Conservation (phyloP, 2,888 invertebrate species). For the Macrosoma leucophasiata region DNA sequence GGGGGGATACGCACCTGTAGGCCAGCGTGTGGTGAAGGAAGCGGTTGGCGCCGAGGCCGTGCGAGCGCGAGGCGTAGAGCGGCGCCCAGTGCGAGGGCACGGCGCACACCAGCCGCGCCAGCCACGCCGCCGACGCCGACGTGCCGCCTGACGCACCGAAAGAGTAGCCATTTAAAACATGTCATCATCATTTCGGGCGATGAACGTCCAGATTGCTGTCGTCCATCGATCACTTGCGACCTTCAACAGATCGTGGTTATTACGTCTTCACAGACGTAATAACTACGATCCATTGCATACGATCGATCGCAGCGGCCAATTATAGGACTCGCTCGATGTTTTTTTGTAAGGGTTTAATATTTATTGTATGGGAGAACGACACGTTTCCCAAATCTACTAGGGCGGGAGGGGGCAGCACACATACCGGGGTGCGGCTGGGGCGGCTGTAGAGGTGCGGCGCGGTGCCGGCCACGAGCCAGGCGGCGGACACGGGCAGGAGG, state of each 20-base stretch:
- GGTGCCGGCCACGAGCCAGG: constrained; percentile 82
- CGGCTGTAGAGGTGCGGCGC: constrained; percentile 76
- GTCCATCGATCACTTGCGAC: too few relatives aligned
- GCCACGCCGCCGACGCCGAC: constrained; percentile 74
- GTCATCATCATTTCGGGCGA: too few relatives aligned
- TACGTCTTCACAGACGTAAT: too few relatives aligned
- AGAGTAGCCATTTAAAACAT: too few relatives aligned
- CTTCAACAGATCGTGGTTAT: too few relatives aligned
- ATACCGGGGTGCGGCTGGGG: constrained; percentile 47
- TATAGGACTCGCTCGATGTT: too few relatives aligned
- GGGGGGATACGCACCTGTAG: constrained; percentile 67
- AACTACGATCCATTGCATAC: too few relatives aligned
- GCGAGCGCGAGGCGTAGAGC: constrained; percentile 88
- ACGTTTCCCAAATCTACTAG: too few relatives aligned
- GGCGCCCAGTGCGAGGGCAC: constrained; percentile 89
- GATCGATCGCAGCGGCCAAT: too few relatives aligned
- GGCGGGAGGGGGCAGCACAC: too few relatives aligned
- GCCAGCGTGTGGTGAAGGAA: constrained; percentile 91
- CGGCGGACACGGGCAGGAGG: constrained; percentile 78
- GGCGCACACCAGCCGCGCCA: constrained; percentile 79
- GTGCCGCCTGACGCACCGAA: constrained; percentile 67
- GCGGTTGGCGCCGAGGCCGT: constrained; percentile 91
- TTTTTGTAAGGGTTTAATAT: too few relatives aligned
- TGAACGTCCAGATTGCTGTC: too few relatives aligned
- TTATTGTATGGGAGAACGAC: neutral